Evolutionary conservation across 2,797 vertebrate species (phyloP).

Genomic region (Thamnophis elegans): DNA sequence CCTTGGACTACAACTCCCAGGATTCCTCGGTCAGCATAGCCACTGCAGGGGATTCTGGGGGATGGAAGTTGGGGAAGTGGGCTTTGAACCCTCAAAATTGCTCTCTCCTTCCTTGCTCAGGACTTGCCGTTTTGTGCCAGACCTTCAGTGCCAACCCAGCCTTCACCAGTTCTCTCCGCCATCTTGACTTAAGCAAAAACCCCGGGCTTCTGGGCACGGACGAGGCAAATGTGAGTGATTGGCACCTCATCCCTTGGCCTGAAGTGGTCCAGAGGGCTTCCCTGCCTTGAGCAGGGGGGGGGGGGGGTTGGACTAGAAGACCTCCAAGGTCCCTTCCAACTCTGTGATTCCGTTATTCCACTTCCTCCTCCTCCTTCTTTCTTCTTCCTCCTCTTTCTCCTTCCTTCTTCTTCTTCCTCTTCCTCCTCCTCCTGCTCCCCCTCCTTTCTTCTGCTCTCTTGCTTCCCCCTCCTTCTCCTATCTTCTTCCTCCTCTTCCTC

Average conservation of each 20-base stretch:
- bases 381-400: no score
- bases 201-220: conserved; percentile 86
- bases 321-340: not conserved
- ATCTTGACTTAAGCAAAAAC: conserved; percentile 90
- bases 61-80: not conserved
- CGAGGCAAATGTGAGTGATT: conserved; percentile 83
- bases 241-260: not conserved
- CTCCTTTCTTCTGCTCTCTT: no score
- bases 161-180: conserved; percentile 86
- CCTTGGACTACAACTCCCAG: not conserved
- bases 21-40: not conserved
- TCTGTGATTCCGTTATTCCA: not conserved
- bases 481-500: no score
- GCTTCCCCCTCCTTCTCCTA: no score
- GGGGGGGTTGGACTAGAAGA: not conserved
- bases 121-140: conserved; percentile 85
- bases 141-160: conserved; percentile 86
- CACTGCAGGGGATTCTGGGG: not conserved
- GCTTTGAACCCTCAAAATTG: no score
- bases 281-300: not conserved
- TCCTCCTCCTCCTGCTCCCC: no score
- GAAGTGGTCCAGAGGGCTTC: not conserved
- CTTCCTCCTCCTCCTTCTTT: no score
- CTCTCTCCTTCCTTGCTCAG: conserved; percentile 62
- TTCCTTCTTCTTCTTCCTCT: no score